Evolutionary conservation across 2,113 vertebrate species (phyloP).

Genomic region (Neogobius melanostomus): DNA sequence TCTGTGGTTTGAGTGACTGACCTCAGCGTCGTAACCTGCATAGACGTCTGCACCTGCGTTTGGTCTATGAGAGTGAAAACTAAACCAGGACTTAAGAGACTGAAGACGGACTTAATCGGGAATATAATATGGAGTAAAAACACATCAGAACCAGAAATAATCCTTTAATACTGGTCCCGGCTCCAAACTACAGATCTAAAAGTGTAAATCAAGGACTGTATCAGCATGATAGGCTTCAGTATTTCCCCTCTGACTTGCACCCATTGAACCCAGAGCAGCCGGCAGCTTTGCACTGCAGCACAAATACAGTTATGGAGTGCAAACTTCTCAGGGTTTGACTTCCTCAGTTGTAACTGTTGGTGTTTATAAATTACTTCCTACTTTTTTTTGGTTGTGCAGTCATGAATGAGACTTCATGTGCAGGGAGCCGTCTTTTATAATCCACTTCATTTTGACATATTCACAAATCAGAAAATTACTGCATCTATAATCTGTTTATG

Average conservation of each 20-base stretch:
- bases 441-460: no score
- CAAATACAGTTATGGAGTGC: background rate
- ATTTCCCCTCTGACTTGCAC: background rate
- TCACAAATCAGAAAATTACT: no score
- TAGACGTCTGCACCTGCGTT: no score
- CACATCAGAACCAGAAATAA: background rate
- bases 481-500: no score
- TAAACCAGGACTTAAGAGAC: background rate
- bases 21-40: no score
- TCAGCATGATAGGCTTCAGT: background rate
- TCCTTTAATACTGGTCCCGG: no score
- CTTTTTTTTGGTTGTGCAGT: constrained; percentile 6
- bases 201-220: background rate
- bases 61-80: background rate
- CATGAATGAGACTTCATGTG: constrained; percentile 17
- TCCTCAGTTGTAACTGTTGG: constrained; percentile 23
- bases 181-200: background rate
- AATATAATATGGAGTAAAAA: background rate
- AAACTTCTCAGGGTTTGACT: background rate
- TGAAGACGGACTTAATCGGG: background rate
- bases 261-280: constrained; percentile 3
- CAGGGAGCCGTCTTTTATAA: no score
- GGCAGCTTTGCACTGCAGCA: background rate
- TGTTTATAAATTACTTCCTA: constrained; percentile 16
- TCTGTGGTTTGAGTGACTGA: background rate